Percentiles rank a stretch among this genome's conserved stretches.
Evolutionary conservation across 2,797 vertebrate species (phyloP).

Genomic region (Cyprinella venusta): DNA sequence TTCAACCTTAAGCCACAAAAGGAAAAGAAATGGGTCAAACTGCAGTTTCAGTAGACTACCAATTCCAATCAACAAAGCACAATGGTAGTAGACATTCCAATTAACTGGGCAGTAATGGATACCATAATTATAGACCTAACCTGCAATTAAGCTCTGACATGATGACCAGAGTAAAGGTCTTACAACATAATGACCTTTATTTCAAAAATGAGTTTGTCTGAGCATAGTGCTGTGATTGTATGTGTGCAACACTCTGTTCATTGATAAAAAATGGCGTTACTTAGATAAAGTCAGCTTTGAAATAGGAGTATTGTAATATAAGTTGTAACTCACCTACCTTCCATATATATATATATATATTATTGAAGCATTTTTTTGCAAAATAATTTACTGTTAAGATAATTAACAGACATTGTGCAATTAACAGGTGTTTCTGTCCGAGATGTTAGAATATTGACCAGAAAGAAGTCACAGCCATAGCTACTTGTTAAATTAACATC

Average conservation of each 20-base stretch:
- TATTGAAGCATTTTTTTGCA: background rate
- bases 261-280: background rate
- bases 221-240: constrained; percentile 1
- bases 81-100: constrained; percentile 41
- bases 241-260: background rate
- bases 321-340: background rate
- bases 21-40: constrained; percentile 31
- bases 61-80: constrained; percentile 47
- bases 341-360: no score
- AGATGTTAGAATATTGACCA: background rate
- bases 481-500: background rate
- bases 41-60: constrained; percentile 29
- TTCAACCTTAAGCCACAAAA: constrained; percentile 24
- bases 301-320: background rate
- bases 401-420: background rate
- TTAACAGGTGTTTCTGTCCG: background rate
- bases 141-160: constrained; percentile 39
- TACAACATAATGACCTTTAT: constrained; percentile 11
- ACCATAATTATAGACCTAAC: constrained; percentile 46
- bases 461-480: background rate
- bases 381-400: background rate
- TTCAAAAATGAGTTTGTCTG: constrained; percentile 43
- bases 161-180: constrained; percentile 35
- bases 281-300: background rate
- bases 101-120: constrained; percentile 44